Evolutionary conservation across 2,113 vertebrate genomes (phyloP), one percentile per base, ranked within the genome.

Genomic region (Syngnathus typhle): DNA sequence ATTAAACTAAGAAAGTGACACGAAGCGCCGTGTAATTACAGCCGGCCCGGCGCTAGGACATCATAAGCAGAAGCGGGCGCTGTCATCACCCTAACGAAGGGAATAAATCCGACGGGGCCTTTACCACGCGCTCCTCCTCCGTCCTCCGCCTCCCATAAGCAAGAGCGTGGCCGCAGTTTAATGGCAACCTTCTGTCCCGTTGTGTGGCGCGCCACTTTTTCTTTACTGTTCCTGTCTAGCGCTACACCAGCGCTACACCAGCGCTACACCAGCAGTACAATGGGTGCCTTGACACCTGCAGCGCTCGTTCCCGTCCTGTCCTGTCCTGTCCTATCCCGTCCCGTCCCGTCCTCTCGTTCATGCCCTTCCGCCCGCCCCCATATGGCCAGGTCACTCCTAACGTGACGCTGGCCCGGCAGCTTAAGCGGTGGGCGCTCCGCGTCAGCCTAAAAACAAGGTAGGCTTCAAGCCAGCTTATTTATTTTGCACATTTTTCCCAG

Each of bases 71-170:
- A 89, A 89, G 87, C 88, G 84, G 88, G 80, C 77, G 62, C 84
- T 86, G 87, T 86, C 82, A 87, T 83, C 82, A 78, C 81, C 83
- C 82, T 91, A 91, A 90, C 84, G 82, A 91, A 92, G 85, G 87
- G 72, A 81, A 89, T 92, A 90, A 91, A 92, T 92, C 87, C 89
- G 89, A 90, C 90, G 89, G 90, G 88, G 87, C 71, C 80, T 90
- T 91, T 90, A 90, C 78, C 82, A 89, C 78, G 2, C 27, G 27
- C 76, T 75, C 85, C 83, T 87, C 82, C 75, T 82, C 78, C 76
- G 77, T 87, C 81, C 83, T 87, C 89, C 87, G 88, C 83, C 79
- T 51, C 85, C 84, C 81, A 76, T 91, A 90, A 92, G 90, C 87
- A 85, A 69, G 51, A 78, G 79, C 74, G 79, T 80, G 79, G 79